Evolutionary conservation across 2,888 invertebrate species (phyloP).

Genomic region (Slavum lentiscoides): DNA sequence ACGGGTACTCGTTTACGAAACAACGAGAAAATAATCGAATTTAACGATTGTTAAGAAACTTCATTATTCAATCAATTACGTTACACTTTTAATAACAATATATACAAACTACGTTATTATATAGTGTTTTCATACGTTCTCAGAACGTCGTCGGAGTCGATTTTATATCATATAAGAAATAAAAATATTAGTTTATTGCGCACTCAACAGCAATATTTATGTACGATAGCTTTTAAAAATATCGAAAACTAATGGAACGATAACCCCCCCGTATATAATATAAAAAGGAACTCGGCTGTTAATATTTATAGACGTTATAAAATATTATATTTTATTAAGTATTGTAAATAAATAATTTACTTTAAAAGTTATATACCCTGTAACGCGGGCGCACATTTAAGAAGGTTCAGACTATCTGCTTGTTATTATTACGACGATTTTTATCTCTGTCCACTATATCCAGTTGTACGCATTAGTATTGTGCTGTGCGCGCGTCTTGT

Average conservation of each 20-base stretch:
- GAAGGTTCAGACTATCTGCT: background rate
- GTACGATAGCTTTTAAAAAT: conserved; percentile 25
- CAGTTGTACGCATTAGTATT: background rate
- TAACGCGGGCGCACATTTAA: background rate
- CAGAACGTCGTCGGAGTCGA: no score
- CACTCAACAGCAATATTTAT: background rate
- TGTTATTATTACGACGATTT: background rate
- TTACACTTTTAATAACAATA: no score
- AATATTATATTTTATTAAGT: conserved; percentile 3
- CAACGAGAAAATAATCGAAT: no score
- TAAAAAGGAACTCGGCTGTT: background rate
- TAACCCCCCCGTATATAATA: background rate
- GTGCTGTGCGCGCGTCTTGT: background rate
- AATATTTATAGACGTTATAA: conserved; percentile 15
- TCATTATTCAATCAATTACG: no score
- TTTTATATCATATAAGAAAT: background rate
- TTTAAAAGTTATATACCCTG: background rate
- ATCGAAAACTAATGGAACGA: conserved; percentile 8
- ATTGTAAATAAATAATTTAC: conserved; percentile 12
- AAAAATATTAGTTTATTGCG: background rate
- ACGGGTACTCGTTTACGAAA: no score
- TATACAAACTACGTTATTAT: no score
- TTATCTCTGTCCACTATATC: background rate
- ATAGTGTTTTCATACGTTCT: no score
- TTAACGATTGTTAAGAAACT: no score